phyloP scores from a whole-genome alignment of 2,888 invertebrate species.

The Sphaerolaimus hirsutus region DNA sequence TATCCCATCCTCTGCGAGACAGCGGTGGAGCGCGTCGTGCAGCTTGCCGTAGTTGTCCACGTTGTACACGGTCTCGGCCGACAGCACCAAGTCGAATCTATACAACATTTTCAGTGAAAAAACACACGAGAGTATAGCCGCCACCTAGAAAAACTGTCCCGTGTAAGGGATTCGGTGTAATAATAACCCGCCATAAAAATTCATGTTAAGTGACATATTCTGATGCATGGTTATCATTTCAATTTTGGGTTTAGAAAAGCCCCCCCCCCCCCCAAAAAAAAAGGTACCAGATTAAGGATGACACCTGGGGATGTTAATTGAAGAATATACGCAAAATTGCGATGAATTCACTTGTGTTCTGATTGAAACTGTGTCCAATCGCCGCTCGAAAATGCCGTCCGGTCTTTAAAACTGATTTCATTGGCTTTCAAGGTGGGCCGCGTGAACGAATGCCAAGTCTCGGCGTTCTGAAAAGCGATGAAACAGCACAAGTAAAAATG shows the following conservation, averaged over 20 bases:
- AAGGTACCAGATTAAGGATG: too few relatives aligned
- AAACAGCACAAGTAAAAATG: too few relatives aligned
- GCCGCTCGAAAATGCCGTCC: slow-evolving; percentile 8
- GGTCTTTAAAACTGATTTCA: slow-evolving; percentile 6
- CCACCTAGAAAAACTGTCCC: background rate
- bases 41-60: slow-evolving; percentile 51
- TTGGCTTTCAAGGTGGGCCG: slow-evolving; percentile 12
- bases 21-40: slow-evolving; percentile 35
- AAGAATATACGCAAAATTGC: too few relatives aligned
- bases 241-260: too few relatives aligned
- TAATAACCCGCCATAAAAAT: background rate
- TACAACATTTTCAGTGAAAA: slow-evolving; percentile 10
- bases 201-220: background rate
- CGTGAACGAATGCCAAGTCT: slow-evolving; percentile 15
- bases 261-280: too few relatives aligned
- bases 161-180: too few relatives aligned
- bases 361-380: slow-evolving; percentile 6
- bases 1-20: slow-evolving; percentile 39
- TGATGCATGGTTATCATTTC: background rate
- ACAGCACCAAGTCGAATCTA: slow-evolving; percentile 58
- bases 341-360: too few relatives aligned
- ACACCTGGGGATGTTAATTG: too few relatives aligned
- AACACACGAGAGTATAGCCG: background rate
- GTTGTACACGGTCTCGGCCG: slow-evolving; percentile 73
- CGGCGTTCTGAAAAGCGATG: slow-evolving; percentile 14